Evolutionary conservation across 1,140 invertebrate species (phyloP).

Genomic region (Euglossa dilemma): DNA sequence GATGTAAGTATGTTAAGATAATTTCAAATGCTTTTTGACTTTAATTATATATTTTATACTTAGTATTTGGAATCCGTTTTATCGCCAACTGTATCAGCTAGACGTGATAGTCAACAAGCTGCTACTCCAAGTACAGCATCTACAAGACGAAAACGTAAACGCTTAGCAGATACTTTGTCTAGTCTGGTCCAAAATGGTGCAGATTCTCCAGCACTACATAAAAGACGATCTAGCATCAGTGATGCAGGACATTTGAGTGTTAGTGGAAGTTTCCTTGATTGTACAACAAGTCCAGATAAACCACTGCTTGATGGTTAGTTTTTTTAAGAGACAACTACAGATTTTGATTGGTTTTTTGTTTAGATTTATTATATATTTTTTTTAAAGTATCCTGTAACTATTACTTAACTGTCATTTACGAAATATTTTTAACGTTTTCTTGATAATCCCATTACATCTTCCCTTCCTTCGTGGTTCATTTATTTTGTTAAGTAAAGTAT

Average conservation of each 20-base stretch:
- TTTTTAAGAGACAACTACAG: constrained; percentile 7
- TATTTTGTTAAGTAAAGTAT: neutral
- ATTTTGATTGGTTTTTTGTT: constrained; percentile 7
- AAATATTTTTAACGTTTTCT: constrained; percentile 12
- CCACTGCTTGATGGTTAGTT: constrained; percentile 84
- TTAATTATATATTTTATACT: constrained; percentile 54
- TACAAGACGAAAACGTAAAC: constrained; percentile 88
- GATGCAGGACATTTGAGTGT: constrained; percentile 92
- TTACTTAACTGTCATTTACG: neutral
- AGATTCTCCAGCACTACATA: constrained; percentile 85
- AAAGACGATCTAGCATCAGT: constrained; percentile 91
- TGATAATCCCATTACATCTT: constrained; percentile 53
- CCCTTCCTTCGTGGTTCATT: constrained; percentile 68
- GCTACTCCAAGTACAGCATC: constrained; percentile 80
- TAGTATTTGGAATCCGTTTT: constrained; percentile 85
- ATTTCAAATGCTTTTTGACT: constrained; percentile 32
- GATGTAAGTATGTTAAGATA: constrained; percentile 83
- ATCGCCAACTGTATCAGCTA: constrained; percentile 82
- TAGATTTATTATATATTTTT: neutral
- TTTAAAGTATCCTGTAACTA: constrained; percentile 9
- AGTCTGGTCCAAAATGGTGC: constrained; percentile 83
- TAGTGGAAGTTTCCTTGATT: constrained; percentile 93
- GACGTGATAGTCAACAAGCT: constrained; percentile 79
- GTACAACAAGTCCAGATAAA: constrained; percentile 90
- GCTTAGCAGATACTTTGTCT: constrained; percentile 84